Base-by-base conservation (phyloP, 2,888 invertebrate genomes). In the Seira musarum region DNA sequence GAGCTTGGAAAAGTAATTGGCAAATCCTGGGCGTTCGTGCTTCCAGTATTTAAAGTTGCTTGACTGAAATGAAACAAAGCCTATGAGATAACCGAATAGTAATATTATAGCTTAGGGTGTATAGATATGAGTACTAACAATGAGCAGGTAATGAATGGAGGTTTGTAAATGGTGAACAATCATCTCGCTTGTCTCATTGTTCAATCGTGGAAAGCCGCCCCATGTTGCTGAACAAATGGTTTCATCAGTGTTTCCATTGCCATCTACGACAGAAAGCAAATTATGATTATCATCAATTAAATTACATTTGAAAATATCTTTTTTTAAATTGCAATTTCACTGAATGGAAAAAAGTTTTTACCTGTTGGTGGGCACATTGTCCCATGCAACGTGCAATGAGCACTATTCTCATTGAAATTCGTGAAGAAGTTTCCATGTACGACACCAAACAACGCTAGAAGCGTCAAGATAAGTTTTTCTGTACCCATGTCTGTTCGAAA, bases 31-130 rank as follows among this genome's bases (percentile, higher is more conserved):
- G 1, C 86, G 67, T 19, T 85, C 74, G 0, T 63, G 35, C 13
- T 83, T 80, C 85, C 84, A 85, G 72, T 83, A 69, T 53, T 82
- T 82, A 77, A 85, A 86, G 60, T 83, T 80, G 53, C 74, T 85
- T 8, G 82, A 82, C 86, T 86, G 49, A 21, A 53, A 40, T 15
- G 0, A 19, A 65, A 22, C 21, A 71, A 49, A 73, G 10, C 40
- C 1, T 17, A 10, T 17, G 53, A 57, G 8, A 61, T 57, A n/a
- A 71, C 35, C 21, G 17, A 73, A 17, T 17, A 61, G n/a, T 22
- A 63, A 21, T 70, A 40, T 72, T 63, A 6, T 22, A 40, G 24
- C 1, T 46, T 24, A 19, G n/a, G n/a, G n/a, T n/a, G n/a, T n/a
- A n/a, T n/a, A n/a, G 25, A 17, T 22, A 5, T 68, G 53, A 68